These are phyloP conservation scores for Perizoma flavofasciatum DNA, from an alignment of 2,888 invertebrate genomes.

Conservation along the genomic window DNA sequence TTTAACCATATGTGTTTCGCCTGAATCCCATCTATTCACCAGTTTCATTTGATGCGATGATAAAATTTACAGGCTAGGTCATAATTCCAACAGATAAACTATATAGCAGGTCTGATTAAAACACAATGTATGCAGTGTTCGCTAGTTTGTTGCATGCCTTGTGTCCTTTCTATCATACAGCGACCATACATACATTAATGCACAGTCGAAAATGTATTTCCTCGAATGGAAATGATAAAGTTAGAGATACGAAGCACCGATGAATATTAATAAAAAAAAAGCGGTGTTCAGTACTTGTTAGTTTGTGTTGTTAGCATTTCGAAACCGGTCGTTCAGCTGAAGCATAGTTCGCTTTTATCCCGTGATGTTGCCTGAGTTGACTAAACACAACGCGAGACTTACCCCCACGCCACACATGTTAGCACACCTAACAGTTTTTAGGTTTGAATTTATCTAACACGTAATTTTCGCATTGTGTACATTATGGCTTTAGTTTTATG, in stretches of 20 bases:
- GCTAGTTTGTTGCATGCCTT: constrained; percentile 66
- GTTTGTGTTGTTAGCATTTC: constrained; percentile 3
- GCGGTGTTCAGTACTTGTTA: background rate
- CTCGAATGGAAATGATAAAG: background rate
- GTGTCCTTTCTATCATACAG: constrained; percentile 41
- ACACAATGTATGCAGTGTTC: constrained; percentile 52
- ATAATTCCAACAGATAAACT: background rate
- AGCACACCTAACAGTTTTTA: constrained; percentile 33
- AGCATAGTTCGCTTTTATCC: constrained; percentile 1
- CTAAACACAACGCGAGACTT: constrained; percentile 9
- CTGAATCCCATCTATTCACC: background rate
- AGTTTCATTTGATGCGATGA: background rate
- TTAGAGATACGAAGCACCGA: background rate
- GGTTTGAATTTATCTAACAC: constrained; percentile 48
- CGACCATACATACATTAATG: constrained; percentile 28
- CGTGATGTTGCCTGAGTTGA: constrained; percentile 3
- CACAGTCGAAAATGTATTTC: constrained; percentile 15
- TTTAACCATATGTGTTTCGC: too few species aligned
- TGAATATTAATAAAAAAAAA: background rate
- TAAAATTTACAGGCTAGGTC: too few species aligned
- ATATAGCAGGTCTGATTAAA: constrained; percentile 37
- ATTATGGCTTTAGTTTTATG: constrained; percentile 47
- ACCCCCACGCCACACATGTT: constrained; percentile 4
- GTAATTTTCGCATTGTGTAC: constrained; percentile 48
- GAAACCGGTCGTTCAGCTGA: background rate